phyloP scores from a whole-genome alignment of 1,140 invertebrate species.

The Brachionus plicatilis region DNA sequence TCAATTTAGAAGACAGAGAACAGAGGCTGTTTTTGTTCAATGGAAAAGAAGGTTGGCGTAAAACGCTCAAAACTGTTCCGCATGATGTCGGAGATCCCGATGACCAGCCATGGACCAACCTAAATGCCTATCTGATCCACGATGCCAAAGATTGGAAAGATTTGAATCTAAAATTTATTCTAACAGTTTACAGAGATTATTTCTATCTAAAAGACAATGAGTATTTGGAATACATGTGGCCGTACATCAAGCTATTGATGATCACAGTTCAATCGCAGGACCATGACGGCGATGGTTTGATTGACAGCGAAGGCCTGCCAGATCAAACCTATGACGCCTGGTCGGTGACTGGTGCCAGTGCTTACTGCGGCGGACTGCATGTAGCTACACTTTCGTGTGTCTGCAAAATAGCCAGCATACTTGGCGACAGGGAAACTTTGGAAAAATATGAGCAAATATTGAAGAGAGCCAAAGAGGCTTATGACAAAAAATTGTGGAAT shows the following conservation, averaged over 20 bases:
- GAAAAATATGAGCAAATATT: conserved; percentile 66
- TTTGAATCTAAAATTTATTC: conserved; percentile 83
- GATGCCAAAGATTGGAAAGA: conserved; percentile 86
- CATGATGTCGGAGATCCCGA: conserved; percentile 90
- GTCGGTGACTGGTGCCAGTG: conserved; percentile 79
- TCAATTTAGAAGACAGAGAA: conserved; percentile 44
- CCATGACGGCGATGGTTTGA: conserved; percentile 76
- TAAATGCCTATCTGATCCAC: conserved; percentile 83
- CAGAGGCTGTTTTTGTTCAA: conserved; percentile 49
- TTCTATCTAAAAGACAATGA: conserved; percentile 57
- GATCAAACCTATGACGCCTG: conserved; percentile 90
- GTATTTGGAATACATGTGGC: conserved; percentile 63
- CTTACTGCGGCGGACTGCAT: conserved; percentile 87
- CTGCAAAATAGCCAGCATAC: conserved; percentile 66
- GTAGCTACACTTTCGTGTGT: conserved; percentile 69
- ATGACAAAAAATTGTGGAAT: conserved; percentile 79
- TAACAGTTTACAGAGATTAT: conserved; percentile 68
- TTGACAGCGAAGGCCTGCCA: conserved; percentile 79
- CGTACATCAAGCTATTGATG: conserved; percentile 56
- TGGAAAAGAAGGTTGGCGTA: conserved; percentile 61
- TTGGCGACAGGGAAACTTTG: conserved; percentile 63
- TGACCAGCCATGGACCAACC: conserved; percentile 71
- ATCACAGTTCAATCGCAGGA: conserved; percentile 68
- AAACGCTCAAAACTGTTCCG: conserved; percentile 65
- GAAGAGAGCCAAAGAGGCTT: conserved; percentile 67